Evolutionary conservation across 2,113 vertebrate species (phyloP), one percentile per base, ranked within the genome.

Genomic region (Hystrix cristata): DNA sequence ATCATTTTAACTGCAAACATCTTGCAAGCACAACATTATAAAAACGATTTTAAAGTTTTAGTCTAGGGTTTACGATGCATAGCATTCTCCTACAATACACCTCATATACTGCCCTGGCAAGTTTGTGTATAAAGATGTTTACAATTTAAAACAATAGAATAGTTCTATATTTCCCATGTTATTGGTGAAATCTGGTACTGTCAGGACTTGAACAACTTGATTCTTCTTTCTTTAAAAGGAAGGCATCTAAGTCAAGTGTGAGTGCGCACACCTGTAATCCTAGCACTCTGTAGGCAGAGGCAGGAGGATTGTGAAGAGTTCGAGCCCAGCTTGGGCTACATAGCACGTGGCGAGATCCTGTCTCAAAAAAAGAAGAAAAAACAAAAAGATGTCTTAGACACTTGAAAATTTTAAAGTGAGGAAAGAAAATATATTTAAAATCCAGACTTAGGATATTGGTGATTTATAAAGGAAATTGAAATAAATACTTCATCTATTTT

Each of bases 21-120:
- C 79, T 89, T 90, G 1, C 23, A 96, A 21, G 9, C 34, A 71
- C 95, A 53, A 78, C 7, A 71, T 83, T 29, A 80, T 38, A 78
- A 87, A 87, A 95, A 93, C 72, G 19, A 87, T n/a, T 87, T 76
- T 91, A 51, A 88, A 93, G 46, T n/a, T 81, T n/a, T 67, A 57
- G 51, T 43, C 51, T 62, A 55, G 4, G 93, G 10, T 57, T 48
- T 67, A 14, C 48, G n/a, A 29, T 53, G 38, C n/a, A 4, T 71
- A n/a, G 31, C 53, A 69, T 29, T 34, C 25, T 23, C 46, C 72
- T 57, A 31, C 8, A 85, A 10, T 29, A 74, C 21, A 46, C 65
- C 38, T 82, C 48, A 55, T 15, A 62, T 31, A 62, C 88, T 80
- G 69, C 82, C 57, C 38, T 48, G 38, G 31, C 53, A 95, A 69